These are phyloP conservation scores for Rhinophrynus dorsalis DNA, from an alignment of 2,797 vertebrate genomes.

Conservation along the genomic window DNA sequence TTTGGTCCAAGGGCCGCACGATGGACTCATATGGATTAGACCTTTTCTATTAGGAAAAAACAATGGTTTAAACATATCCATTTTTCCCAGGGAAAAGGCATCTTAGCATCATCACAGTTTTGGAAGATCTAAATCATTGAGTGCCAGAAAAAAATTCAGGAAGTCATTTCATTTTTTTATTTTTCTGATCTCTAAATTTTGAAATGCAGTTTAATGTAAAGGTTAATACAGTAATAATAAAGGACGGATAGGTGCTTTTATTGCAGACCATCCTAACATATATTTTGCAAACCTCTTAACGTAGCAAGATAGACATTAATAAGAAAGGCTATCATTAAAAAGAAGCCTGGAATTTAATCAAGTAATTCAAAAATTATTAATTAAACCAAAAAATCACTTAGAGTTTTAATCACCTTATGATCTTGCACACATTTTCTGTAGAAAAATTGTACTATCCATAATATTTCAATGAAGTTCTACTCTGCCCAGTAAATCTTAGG, in stretches of 20 bases:
- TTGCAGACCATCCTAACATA: constrained; percentile 57
- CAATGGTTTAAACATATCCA: too few species aligned
- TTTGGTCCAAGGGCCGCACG: too few species aligned
- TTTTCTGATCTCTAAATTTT: constrained; percentile 60
- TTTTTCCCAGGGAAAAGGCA: neutral
- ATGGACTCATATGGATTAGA: too few species aligned
- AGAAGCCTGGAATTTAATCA: constrained; percentile 63
- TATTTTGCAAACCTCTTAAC: constrained; percentile 75
- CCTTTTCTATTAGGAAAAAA: too few species aligned
- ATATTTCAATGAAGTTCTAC: constrained; percentile 66
- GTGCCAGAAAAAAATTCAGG: constrained; percentile 36
- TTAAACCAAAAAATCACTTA: constrained; percentile 63
- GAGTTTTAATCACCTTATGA: constrained; percentile 56
- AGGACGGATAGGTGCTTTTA: constrained; percentile 63
- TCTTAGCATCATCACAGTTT: constrained; percentile 22
- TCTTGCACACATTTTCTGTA: constrained; percentile 60
- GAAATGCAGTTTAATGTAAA: constrained; percentile 67
- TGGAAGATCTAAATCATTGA: constrained; percentile 22
- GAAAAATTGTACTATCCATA: constrained; percentile 70
- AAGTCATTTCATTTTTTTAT: constrained; percentile 57
- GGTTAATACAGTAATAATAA: constrained; percentile 66
- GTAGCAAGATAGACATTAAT: constrained; percentile 67
- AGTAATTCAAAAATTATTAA: constrained; percentile 68
- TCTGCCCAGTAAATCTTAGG: constrained; percentile 47
- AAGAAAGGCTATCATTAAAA: constrained; percentile 65